Evolutionary conservation across 2,888 invertebrate genomes (phyloP), one percentile per base, ranked within the genome.

Genomic region (Hyalella azteca): DNA sequence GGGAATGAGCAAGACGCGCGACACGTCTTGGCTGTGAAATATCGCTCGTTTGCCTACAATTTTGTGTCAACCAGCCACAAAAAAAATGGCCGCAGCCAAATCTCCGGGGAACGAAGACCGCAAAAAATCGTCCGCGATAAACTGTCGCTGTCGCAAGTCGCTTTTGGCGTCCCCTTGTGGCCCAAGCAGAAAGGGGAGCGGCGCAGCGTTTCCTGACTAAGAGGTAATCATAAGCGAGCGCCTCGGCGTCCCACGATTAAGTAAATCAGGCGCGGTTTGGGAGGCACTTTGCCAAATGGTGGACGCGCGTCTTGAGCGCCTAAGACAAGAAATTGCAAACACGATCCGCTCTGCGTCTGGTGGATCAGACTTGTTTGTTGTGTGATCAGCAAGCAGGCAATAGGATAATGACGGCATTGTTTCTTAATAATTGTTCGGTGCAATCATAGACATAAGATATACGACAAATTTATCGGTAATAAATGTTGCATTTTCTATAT

Each of bases 31-130:
- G 66, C 66, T 22, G 36, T 66, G 66, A 66, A 66, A 66, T 66
- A 66, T 66, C 66, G 66, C 66, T 66, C 66, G 32, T 66, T 66
- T 66, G 66, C 66, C 66, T 66, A 22, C 66, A 32, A 22, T 39
- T 66, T 66, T 66, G 32, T 36, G 66, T 66, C 66, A 66, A 29
- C 66, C 66, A 19, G n/a, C 66, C 7, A 19, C 66, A 32, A 66
- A 36, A 66, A 66, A 66, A 66, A 29, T 36, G 36, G 29, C 66
- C 36, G 11, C 7, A 66, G 36, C 36, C 32, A 66, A 66, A 66
- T 66, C 66, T 66, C 66, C 36, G 36, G 66, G 36, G 36, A 36
- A 19, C 29, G 13, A 32, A 5, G 32, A 3, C 36, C 32, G 66
- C 66, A 22, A 66, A 66, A 66, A 36, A 54, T 19, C 36, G 36